phyloP scores from a whole-genome alignment of 2,888 invertebrate genomes.

The Tipula vernalis region DNA sequence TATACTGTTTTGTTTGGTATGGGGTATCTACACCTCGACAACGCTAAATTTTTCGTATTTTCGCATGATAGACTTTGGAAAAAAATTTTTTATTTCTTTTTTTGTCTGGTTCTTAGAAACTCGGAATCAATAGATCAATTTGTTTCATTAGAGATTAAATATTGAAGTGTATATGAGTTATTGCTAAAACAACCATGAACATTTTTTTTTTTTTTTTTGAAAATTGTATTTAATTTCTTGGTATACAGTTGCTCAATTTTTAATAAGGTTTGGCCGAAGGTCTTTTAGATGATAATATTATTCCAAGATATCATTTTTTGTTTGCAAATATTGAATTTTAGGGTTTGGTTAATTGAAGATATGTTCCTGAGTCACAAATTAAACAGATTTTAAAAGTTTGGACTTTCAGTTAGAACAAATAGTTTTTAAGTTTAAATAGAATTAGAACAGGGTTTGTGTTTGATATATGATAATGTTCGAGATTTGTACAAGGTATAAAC shows the following conservation, averaged over 20 bases:
- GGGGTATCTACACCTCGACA: background rate
- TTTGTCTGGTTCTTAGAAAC: background rate
- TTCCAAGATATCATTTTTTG: too few species aligned
- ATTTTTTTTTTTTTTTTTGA: background rate
- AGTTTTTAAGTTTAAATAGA: too few species aligned
- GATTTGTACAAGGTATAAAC: too few species aligned
- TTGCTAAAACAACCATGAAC: background rate
- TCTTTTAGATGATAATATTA: too few species aligned
- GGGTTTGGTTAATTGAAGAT: too few species aligned
- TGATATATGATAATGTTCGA: too few species aligned
- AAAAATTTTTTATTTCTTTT: background rate
- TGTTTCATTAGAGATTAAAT: background rate
- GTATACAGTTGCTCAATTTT: background rate
- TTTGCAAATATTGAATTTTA: too few species aligned
- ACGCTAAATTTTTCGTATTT: background rate
- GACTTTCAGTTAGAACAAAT: too few species aligned
- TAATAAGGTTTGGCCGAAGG: background rate
- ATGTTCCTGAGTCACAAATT: too few species aligned
- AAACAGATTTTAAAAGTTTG: too few species aligned
- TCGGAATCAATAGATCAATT: background rate
- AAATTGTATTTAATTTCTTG: background rate
- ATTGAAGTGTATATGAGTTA: background rate
- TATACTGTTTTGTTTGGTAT: background rate
- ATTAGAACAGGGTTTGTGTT: too few species aligned
- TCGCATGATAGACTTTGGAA: background rate